These are phyloP conservation scores for Eristalis intricaria DNA, from an alignment of 2,888 invertebrate species.

Conservation along the genomic window DNA sequence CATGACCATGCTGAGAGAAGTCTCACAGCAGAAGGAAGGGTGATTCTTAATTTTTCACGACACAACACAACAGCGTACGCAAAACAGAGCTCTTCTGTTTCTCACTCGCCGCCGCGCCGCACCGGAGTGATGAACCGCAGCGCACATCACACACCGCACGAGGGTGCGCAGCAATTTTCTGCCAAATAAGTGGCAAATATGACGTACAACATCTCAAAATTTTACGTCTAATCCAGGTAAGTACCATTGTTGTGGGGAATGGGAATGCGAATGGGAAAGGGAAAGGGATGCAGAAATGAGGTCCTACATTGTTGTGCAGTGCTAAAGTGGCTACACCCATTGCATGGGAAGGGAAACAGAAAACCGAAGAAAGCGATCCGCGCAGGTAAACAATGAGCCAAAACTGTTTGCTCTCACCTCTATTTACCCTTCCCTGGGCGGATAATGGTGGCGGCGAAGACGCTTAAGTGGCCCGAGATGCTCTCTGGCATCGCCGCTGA, in stretches of 20 bases:
- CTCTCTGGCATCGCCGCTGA: not conserved
- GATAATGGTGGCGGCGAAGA: constrained; percentile 28
- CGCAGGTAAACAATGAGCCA: constrained; percentile 60
- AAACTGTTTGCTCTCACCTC: constrained; percentile 64
- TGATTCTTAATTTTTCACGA: constrained; percentile 65
- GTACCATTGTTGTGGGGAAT: constrained; percentile 37
- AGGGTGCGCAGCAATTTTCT: constrained; percentile 54
- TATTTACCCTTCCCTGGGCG: constrained; percentile 57
- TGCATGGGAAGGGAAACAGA: constrained; percentile 12
- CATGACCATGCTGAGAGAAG: constrained; percentile 49
- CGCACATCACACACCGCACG: not conserved
- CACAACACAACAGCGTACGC: constrained; percentile 29
- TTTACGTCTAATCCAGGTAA: constrained; percentile 59
- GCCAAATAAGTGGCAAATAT: constrained; percentile 58
- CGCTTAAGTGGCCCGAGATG: constrained; percentile 35
- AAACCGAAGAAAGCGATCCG: constrained; percentile 29
- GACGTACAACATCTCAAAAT: constrained; percentile 29
- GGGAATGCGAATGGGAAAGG: too few species aligned
- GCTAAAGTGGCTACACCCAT: constrained; percentile 65
- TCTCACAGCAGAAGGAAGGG: constrained; percentile 25
- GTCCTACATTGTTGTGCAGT: constrained; percentile 55
- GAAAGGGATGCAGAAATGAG: constrained; percentile 35
- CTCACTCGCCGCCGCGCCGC: constrained; percentile 10
- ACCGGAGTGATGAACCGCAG: constrained; percentile 39
- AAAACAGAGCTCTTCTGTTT: constrained; percentile 42